Base-by-base conservation (phyloP, 2,113 vertebrate genomes). In the Fregetta grallaria region DNA sequence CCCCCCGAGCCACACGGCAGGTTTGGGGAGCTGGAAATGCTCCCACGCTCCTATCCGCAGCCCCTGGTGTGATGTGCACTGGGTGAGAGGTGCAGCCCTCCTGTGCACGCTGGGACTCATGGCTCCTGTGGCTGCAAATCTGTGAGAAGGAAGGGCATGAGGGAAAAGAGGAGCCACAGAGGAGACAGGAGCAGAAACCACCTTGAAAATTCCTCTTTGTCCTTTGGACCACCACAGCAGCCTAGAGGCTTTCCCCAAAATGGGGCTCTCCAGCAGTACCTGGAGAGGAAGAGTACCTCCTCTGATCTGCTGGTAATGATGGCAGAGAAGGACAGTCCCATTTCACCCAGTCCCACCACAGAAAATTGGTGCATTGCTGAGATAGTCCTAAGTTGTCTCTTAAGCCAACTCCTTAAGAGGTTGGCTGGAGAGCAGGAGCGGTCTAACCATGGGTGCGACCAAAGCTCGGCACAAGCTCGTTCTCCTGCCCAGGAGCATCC, bases 91-190 rank as follows among this genome's bases (percentile, higher is more conserved):
- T 4, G 45, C 77, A 61, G n/a, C 49, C 26, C 14, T 45, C 23
- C 32, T 2, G 6, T 5, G 13, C 4, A 1, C 8, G 3, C 10
- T 19, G 44, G 15, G 58, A 6, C 52, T 40, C 45, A 17, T 0
- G 4, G 30, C 45, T 73, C 30, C 49, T 18, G 10, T 7, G n/a
- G 3, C 74, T 45, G 20, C 38, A 56, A 13, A 16, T 2, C 56
- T 12, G 11, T 14, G 47, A n/a, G 29, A 38, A 74, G 15, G 17
- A 27, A 75, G 23, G 12, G 8, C 49, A n/a, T 13, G 49, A n/a
- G 9, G 26, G 32, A 7, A 63, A 68, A 58, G n/a, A 59, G 71
- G 5, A 61, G 10, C 6, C 36, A 36, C 9, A 34, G 62, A 61
- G 34, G 17, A 44, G 3, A n/a, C 25, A 72, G 65, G 42, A 82